Base-by-base conservation (phyloP, 2,888 invertebrate genomes). In the Eupithecia vulgata region DNA sequence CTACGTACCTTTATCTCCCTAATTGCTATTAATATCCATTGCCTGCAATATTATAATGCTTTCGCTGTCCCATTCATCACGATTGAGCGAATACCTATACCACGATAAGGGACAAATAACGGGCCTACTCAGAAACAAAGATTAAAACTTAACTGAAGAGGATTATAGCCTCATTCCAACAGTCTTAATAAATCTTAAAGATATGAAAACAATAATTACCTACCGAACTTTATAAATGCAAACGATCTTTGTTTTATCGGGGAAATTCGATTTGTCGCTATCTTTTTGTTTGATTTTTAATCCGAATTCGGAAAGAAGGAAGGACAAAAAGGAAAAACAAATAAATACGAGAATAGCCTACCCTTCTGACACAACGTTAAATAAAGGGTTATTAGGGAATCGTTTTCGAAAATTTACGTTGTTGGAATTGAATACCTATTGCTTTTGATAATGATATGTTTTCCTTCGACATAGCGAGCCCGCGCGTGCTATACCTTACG, bases 111-210 rank as follows among this genome's bases (percentile, higher is more conserved):
- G 72, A 72, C 75, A 72, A 73, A 72, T 67, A 70, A 66, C 72
- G 72, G 65, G 45, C 61, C 72, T 70, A 75, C 75, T 75, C 75
- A 61, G 65, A 70, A 75, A 75, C 75, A 66, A 75, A 72, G 75
- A 75, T 73, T 75, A 70, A 70, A 75, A 71, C 71, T 70, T 65
- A 57, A 69, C 62, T 59, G 52, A 68, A 67, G 59, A 37, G 67
- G 72, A 70, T 75, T 68, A 75, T 70, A 42, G n/a, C 48, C 70
- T 66, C 61, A 68, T 75, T 72, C 70, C 59, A 70, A 48, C 37
- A 65, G 35, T 59, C 65, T 48, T 70, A 42, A 65, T 67, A 72
- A 70, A 73, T 75, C 72, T 70, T 68, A 0, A 45, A 67, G 75
- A 70, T 74, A 42, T 70, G 35, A 62, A 65, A 68, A 72, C 72